phyloP scores from a whole-genome alignment of 2,797 vertebrate species.

The Myiotriccus ornatus region DNA sequence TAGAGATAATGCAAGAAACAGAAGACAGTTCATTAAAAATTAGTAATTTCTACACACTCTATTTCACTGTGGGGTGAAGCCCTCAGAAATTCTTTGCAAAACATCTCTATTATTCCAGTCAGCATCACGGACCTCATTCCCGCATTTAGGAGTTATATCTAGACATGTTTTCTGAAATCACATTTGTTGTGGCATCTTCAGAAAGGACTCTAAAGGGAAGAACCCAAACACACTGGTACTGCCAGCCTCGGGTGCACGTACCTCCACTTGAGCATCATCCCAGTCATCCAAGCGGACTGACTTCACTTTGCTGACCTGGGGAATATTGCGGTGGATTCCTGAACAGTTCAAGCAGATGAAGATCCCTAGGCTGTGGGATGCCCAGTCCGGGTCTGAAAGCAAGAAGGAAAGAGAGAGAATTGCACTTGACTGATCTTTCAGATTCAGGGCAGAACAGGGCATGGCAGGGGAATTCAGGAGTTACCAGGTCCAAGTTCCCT shows the following conservation, averaged over 20 bases:
- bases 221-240: background rate
- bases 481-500: background rate
- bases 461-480: background rate
- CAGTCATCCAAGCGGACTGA: slow-evolving; percentile 88
- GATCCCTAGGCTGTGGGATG: slow-evolving; percentile 90
- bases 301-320: slow-evolving; percentile 92
- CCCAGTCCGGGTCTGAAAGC: slow-evolving; percentile 92
- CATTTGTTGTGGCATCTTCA: fast-evolving
- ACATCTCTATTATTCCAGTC: fast-evolving
- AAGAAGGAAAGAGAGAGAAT: background rate
- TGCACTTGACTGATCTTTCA: background rate
- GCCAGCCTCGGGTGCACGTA: slow-evolving; percentile 2
- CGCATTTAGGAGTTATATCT: fast-evolving
- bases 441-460: background rate
- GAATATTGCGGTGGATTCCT: slow-evolving; percentile 89
- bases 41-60: background rate
- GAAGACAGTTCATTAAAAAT: background rate
- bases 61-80: background rate
- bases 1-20: background rate
- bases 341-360: slow-evolving; percentile 95
- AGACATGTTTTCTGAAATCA: fast-evolving
- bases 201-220: background rate
- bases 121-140: background rate
- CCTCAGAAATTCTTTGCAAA: background rate
- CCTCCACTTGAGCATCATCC: slow-evolving; percentile 90